Evolutionary conservation across 2,797 vertebrate species (phyloP).

Genomic region (Pseudochirops cupreus): DNA sequence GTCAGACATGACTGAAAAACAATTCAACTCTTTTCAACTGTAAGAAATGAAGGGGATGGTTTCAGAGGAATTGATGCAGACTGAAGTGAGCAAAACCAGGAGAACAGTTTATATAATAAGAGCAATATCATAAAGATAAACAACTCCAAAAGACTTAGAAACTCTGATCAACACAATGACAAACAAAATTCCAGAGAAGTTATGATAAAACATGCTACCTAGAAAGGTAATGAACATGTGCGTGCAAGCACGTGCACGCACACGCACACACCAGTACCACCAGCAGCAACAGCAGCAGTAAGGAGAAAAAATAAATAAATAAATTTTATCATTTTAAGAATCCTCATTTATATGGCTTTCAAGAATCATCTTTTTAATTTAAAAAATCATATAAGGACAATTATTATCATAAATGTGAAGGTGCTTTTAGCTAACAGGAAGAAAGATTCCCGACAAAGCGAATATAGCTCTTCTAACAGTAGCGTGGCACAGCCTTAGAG

Average conservation of each 20-base stretch:
- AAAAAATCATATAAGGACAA: background rate
- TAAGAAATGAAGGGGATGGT: background rate
- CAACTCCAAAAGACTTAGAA: too few relatives aligned
- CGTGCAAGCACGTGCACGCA: accelerated
- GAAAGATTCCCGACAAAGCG: background rate
- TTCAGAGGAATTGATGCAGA: background rate
- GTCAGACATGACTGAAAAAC: background rate
- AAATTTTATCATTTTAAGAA: background rate
- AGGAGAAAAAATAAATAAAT: background rate
- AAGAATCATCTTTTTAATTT: background rate
- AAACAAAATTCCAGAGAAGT: too few relatives aligned
- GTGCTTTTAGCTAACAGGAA: background rate
- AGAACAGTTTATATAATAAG: background rate
- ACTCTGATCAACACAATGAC: too few relatives aligned
- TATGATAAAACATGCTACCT: too few relatives aligned
- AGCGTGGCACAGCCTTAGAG: background rate
- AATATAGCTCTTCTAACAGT: background rate
- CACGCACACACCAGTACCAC: too few relatives aligned
- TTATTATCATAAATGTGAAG: background rate
- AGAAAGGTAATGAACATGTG: background rate
- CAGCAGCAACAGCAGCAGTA: background rate
- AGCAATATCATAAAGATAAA: background rate
- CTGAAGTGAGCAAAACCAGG: background rate
- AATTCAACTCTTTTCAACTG: background rate
- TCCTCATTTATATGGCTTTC: background rate